Percentiles rank a stretch among this genome's conserved stretches.
phyloP scores from a whole-genome alignment of 2,888 invertebrate genomes.

The Machimus atricapillus region DNA sequence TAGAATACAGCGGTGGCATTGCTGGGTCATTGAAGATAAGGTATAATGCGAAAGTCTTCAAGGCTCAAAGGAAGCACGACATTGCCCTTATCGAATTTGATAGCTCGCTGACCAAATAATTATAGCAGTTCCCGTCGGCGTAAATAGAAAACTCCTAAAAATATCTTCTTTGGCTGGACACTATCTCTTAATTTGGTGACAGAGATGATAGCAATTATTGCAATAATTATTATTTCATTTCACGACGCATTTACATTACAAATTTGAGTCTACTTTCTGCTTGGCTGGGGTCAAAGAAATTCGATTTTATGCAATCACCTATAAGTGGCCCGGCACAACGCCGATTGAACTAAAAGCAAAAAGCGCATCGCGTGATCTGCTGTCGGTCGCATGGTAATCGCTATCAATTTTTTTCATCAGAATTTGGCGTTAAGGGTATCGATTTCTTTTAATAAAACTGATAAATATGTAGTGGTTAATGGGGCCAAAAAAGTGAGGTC shows the following conservation, averaged over 20 bases:
- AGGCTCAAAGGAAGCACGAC: neutral
- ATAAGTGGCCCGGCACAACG: neutral
- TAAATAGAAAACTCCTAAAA: neutral
- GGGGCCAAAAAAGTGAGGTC: neutral
- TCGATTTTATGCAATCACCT: neutral
- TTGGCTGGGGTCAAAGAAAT: conserved; percentile 12
- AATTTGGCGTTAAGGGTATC: neutral
- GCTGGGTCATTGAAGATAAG: conserved; percentile 21
- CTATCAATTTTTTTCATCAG: neutral
- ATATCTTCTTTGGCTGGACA: neutral
- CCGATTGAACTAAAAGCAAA: neutral
- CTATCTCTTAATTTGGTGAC: neutral
- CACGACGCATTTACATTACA: conserved; percentile 28
- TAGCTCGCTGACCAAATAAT: neutral
- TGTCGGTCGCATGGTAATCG: neutral
- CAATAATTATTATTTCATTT: conserved; percentile 6
- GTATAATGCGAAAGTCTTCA: neutral
- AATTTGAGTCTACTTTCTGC: neutral
- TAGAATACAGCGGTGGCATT: neutral
- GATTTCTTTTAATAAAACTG: neutral
- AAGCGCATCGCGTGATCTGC: neutral
- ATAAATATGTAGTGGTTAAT: neutral
- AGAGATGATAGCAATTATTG: neutral
- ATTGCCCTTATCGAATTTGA: neutral
- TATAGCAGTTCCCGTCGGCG: neutral